Evolutionary conservation across 2,888 invertebrate genomes (phyloP).

Genomic region (Nomada fucata): DNA sequence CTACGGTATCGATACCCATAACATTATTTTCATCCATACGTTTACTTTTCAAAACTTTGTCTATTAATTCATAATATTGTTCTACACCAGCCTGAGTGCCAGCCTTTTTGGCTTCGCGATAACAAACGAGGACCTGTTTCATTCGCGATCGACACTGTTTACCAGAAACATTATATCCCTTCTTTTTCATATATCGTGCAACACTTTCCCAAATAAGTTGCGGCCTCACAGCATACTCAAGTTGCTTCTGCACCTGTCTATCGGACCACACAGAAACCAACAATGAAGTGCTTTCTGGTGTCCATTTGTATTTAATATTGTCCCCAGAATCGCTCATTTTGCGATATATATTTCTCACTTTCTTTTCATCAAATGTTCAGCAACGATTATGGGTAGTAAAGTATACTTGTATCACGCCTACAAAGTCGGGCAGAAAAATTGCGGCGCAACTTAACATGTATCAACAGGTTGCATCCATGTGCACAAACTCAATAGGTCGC

Average conservation of each 20-base stretch:
- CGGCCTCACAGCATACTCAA: constrained; percentile 78
- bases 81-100: constrained; percentile 81
- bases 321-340: constrained; percentile 78
- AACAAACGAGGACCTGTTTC: constrained; percentile 82
- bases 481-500: neutral
- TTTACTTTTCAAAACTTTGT: constrained; percentile 78
- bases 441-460: neutral
- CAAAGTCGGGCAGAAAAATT: neutral
- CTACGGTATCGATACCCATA: constrained; percentile 81
- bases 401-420: neutral
- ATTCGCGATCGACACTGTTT: constrained; percentile 83
- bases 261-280: constrained; percentile 83
- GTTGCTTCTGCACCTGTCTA: constrained; percentile 82
- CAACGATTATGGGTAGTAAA: neutral
- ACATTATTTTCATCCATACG: constrained; percentile 68
- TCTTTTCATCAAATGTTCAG: neutral
- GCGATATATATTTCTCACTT: neutral
- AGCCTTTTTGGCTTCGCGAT: constrained; percentile 81
- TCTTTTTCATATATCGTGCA: constrained; percentile 81
- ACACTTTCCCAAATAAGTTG: constrained; percentile 83
- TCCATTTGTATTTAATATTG: constrained; percentile 81
- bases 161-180: constrained; percentile 81
- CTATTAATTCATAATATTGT: constrained; percentile 82
- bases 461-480: constrained; percentile 35
- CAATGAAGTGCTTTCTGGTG: constrained; percentile 81